These are phyloP conservation scores for Apodemus speciosus DNA, from an alignment of 2,113 vertebrate genomes.

Conservation along the genomic window DNA sequence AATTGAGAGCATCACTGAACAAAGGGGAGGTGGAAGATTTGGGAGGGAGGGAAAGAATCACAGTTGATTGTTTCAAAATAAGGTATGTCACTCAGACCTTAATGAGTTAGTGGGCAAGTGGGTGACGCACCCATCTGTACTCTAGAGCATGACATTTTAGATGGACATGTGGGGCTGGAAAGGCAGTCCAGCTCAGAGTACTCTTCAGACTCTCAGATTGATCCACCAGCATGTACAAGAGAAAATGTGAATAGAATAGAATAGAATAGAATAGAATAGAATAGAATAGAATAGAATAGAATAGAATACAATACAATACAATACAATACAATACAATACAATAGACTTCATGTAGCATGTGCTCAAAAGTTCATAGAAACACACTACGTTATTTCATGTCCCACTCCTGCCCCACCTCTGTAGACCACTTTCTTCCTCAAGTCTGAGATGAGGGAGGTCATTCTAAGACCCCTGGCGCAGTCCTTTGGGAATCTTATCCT, in stretches of 20 bases:
- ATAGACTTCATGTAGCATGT: background rate
- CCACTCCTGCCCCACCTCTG: background rate
- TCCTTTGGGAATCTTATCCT: background rate
- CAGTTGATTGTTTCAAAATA: constrained; percentile 4
- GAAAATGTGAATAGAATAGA: background rate
- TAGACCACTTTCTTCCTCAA: background rate
- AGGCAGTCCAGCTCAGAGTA: background rate
- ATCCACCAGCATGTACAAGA: background rate
- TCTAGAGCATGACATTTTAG: background rate
- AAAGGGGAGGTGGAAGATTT: constrained; percentile 48
- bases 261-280: background rate
- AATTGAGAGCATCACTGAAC: constrained; percentile 32
- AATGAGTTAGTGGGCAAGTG: background rate
- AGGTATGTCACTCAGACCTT: background rate
- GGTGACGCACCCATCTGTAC: background rate
- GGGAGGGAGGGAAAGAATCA: constrained; percentile 53
- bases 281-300: background rate
- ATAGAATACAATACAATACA: too few species aligned
- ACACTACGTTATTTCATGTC: background rate
- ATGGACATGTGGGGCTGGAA: background rate
- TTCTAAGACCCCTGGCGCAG: background rate
- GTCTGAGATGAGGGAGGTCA: background rate
- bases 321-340: too few species aligned
- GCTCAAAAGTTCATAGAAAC: background rate
- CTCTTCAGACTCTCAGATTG: background rate